phyloP scores from a whole-genome alignment of 2,888 invertebrate genomes.

The Clostera curtula region DNA sequence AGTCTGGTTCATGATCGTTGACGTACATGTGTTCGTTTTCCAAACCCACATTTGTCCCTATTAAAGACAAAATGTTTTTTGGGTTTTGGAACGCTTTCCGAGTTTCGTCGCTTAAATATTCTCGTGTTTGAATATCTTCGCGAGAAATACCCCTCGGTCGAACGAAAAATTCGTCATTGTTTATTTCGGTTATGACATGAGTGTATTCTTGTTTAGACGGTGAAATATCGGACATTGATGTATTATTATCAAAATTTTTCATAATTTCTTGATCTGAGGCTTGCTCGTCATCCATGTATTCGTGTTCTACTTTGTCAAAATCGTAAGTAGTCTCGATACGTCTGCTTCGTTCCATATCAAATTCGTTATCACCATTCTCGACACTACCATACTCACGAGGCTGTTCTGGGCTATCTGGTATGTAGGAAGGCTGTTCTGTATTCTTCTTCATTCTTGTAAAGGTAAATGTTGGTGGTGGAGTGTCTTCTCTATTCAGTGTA shows the following conservation, averaged over 20 bases:
- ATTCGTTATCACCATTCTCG: constrained; percentile 39
- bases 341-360: constrained; percentile 52
- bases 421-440: constrained; percentile 58
- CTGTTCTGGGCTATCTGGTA: constrained; percentile 53
- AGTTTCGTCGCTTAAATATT: constrained; percentile 86
- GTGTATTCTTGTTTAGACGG: constrained; percentile 63
- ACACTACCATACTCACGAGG: constrained; percentile 68
- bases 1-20: constrained; percentile 54
- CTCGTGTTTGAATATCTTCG: constrained; percentile 86
- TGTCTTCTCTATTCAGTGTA: constrained; percentile 68
- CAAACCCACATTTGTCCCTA: constrained; percentile 59
- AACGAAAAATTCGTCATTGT: constrained; percentile 91
- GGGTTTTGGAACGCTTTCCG: constrained; percentile 84
- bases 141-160: constrained; percentile 88
- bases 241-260: constrained; percentile 33
- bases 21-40: constrained; percentile 48
- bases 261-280: constrained; percentile 28
- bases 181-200: constrained; percentile 86
- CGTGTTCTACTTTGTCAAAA: constrained; percentile 73
- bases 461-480: constrained; percentile 77
- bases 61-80: constrained; percentile 78
- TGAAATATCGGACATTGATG: constrained; percentile 48
- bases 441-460: constrained; percentile 79
- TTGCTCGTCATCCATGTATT: constrained; percentile 72
- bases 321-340: constrained; percentile 60